Evolutionary conservation across 2,113 vertebrate genomes (phyloP).

Genomic region (Cololabis saira): DNA sequence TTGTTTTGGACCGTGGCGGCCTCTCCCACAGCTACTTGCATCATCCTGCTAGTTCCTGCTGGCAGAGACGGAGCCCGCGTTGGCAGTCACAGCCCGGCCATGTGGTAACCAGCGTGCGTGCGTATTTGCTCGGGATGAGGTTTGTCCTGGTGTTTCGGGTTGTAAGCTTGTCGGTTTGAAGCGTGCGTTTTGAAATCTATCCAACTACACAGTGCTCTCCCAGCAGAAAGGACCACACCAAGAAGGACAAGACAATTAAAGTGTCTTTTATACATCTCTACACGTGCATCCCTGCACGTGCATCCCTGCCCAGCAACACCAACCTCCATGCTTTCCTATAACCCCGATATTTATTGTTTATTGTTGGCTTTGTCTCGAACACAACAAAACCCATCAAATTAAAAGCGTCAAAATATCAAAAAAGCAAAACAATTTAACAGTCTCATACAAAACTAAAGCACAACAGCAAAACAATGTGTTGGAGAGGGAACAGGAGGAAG

Average conservation of each 20-base stretch:
- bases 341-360: too few relatives aligned
- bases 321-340: conserved; percentile 15
- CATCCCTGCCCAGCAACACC: conserved; percentile 18
- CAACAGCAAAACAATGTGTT: too few relatives aligned
- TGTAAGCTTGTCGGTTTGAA: too few relatives aligned
- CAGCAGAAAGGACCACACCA: conserved; percentile 19
- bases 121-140: neutral
- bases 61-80: neutral
- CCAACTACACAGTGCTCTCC: conserved; percentile 8
- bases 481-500: too few relatives aligned
- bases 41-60: conserved; percentile 29
- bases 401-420: too few relatives aligned
- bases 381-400: too few relatives aligned
- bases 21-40: conserved; percentile 45
- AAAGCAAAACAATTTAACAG: too few relatives aligned
- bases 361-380: too few relatives aligned
- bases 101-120: conserved; percentile 6
- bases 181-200: too few relatives aligned
- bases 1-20: conserved; percentile 56
- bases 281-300: conserved; percentile 48
- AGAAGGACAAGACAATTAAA: conserved; percentile 31
- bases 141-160: conserved; percentile 23
- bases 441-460: too few relatives aligned
- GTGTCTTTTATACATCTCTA: conserved; percentile 44
- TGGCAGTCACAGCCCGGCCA: conserved; percentile 22